Evolutionary conservation across 2,888 invertebrate genomes (phyloP), one percentile per base, ranked within the genome.

Genomic region (Rhogogaster chlorosoma): DNA sequence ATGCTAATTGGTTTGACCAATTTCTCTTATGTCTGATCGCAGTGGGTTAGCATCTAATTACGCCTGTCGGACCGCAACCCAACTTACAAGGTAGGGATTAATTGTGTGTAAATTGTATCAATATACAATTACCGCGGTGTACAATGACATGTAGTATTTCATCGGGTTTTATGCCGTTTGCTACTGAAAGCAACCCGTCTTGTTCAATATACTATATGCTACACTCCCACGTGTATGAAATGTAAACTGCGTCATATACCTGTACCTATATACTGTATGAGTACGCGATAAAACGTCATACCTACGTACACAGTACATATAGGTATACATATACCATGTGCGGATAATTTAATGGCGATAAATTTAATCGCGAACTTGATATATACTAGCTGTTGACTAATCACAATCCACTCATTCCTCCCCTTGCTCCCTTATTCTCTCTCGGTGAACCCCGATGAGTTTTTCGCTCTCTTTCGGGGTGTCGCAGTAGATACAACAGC

Each of bases 301-400:
- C 57, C 57, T 18, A 57, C 57, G 57, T 57, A 22, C 22, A 57
- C 1, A 57, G 67, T 26, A 32, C 0, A 29, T 7, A 45, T 45
- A 12, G 45, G 45, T 45, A 45, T 45, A 45, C 45, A 45, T 49
- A 15, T 18, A 6, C 18, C 2, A n/a, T 1, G 0, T 29, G 2
- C 1, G 36, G 70, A 36, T 71, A 32, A 71, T 71, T 75, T 22
- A 26, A 75, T 29, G 45, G 15, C 75, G 75, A 26, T 45, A 22
- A 53, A 53, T 78, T 78, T 53, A 22, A 78, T 78, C 53, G 57
- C 53, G 22, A 42, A 75, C 32, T 57, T 53, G 78, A 32, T 29
- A n/a, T 32, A 78, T 75, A 45, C 36, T 45, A 78, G 75, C 42
- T 45, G 75, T 78, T 78, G 78, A 57, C 78, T 78, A 36, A 78